phyloP scores from a whole-genome alignment of 2,888 invertebrate species.

The Catocala nupta region DNA sequence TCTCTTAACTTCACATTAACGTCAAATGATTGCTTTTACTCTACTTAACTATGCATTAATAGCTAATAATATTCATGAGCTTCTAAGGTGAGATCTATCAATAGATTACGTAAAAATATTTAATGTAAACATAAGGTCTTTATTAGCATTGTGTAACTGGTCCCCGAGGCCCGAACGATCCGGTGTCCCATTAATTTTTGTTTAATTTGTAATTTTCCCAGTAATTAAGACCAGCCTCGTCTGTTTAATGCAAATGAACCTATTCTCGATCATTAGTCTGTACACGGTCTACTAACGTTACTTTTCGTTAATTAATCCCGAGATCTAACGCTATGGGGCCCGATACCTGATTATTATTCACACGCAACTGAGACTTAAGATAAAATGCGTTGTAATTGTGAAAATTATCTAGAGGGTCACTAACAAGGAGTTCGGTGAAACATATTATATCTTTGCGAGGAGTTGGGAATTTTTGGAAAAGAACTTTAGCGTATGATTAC shows the following conservation, averaged over 20 bases:
- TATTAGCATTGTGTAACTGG: constrained; percentile 58
- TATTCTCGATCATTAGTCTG: constrained; percentile 84
- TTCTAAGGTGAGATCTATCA: constrained; percentile 56
- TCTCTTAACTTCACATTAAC: constrained; percentile 36
- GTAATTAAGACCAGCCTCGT: constrained; percentile 82
- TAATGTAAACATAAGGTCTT: constrained; percentile 45
- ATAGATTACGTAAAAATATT: constrained; percentile 51
- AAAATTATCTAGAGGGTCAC: constrained; percentile 24
- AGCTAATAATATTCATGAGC: constrained; percentile 50
- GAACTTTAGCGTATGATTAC: neutral
- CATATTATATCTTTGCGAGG: neutral
- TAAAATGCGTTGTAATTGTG: constrained; percentile 43
- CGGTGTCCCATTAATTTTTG: constrained; percentile 71
- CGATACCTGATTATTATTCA: constrained; percentile 71
- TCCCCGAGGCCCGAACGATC: constrained; percentile 43
- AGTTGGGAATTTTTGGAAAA: too few relatives aligned
- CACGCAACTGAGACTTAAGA: constrained; percentile 58
- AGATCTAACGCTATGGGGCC: constrained; percentile 68
- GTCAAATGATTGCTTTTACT: constrained; percentile 39
- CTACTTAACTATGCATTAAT: constrained; percentile 43
- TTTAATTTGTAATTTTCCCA: constrained; percentile 85
- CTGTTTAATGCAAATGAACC: constrained; percentile 86
- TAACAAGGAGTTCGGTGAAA: neutral
- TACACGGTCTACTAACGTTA: constrained; percentile 82
- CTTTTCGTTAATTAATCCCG: constrained; percentile 84